Conservation (phyloP, 2,113 vertebrate species). For the Thunnus thynnus region DNA sequence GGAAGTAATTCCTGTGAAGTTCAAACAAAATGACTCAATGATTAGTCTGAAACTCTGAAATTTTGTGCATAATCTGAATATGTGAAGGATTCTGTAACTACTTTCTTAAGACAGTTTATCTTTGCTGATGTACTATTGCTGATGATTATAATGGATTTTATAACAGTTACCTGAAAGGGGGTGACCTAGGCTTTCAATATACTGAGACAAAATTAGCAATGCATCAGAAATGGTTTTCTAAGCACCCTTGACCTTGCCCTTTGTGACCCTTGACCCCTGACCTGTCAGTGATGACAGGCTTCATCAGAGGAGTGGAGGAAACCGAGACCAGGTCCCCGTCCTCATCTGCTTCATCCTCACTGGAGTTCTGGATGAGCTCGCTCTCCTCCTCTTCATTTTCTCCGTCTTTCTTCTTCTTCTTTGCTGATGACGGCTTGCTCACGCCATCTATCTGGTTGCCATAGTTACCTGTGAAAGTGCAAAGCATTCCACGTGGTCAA, state of each 20-base stretch:
- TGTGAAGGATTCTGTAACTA: not conserved
- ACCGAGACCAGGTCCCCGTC: slow-evolving; percentile 88
- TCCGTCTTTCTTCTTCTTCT: slow-evolving; percentile 87
- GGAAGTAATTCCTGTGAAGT: slow-evolving; percentile 93
- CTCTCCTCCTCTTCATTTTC: slow-evolving; percentile 91
- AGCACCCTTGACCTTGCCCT: not conserved
- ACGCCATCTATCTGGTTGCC: slow-evolving; percentile 94
- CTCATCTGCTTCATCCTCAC: slow-evolving; percentile 91
- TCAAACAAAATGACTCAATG: not conserved
- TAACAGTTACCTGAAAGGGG: not conserved
- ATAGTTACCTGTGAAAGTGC: slow-evolving; percentile 89
- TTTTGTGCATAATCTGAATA: not conserved
- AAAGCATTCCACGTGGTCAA: not conserved
- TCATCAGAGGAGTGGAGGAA: slow-evolving; percentile 90
- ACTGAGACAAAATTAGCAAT: not conserved
- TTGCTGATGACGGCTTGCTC: slow-evolving; percentile 81
- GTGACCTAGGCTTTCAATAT: not conserved
- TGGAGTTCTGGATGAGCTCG: slow-evolving; percentile 93
- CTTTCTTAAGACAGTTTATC: not conserved
- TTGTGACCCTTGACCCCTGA: slow-evolving; percentile 68
- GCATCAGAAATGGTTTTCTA: not conserved
- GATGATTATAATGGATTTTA: not conserved
- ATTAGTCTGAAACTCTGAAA: not conserved
- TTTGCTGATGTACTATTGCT: not conserved
- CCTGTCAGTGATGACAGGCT: slow-evolving; percentile 96